Percentiles rank a stretch among this genome's conserved stretches.
Conservation (phyloP, 2,888 invertebrate species). For the Kryphioiulus occultus region DNA sequence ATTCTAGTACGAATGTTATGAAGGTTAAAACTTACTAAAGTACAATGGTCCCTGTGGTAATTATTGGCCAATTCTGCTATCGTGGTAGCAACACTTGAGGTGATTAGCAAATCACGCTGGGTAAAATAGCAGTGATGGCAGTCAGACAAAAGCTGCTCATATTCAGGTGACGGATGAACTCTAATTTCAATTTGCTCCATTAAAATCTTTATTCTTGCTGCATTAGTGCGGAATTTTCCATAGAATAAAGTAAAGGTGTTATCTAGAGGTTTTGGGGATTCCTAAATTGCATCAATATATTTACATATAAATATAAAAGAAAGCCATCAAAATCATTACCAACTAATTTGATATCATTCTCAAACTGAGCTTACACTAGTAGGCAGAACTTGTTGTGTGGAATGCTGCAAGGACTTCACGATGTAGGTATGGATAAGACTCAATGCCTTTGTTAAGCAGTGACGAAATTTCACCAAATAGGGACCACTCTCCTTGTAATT, state of each 20-base stretch:
- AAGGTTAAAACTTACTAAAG: constrained; percentile 68
- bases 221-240: constrained; percentile 93
- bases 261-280: constrained; percentile 60
- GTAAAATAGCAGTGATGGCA: constrained; percentile 83
- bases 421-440: constrained; percentile 81
- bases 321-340: not conserved
- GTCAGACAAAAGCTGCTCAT: constrained; percentile 76
- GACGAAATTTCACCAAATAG: constrained; percentile 84
- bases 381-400: constrained; percentile 73
- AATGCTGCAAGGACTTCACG: constrained; percentile 76
- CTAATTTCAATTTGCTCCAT: constrained; percentile 83
- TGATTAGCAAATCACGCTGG: constrained; percentile 74
- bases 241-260: constrained; percentile 81
- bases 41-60: constrained; percentile 75
- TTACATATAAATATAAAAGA: not conserved
- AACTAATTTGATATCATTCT: not conserved
- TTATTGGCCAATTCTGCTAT: constrained; percentile 72
- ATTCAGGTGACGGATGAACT: constrained; percentile 76
- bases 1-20: not conserved
- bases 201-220: constrained; percentile 81
- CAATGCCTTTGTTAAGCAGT: constrained; percentile 81
- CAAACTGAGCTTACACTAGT: constrained; percentile 58
- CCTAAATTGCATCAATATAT: constrained; percentile 57
- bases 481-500: constrained; percentile 84
- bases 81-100: constrained; percentile 74